Evolutionary conservation across 2,113 vertebrate species (phyloP), one percentile per base, ranked within the genome.

Genomic region (Esox niger): DNA sequence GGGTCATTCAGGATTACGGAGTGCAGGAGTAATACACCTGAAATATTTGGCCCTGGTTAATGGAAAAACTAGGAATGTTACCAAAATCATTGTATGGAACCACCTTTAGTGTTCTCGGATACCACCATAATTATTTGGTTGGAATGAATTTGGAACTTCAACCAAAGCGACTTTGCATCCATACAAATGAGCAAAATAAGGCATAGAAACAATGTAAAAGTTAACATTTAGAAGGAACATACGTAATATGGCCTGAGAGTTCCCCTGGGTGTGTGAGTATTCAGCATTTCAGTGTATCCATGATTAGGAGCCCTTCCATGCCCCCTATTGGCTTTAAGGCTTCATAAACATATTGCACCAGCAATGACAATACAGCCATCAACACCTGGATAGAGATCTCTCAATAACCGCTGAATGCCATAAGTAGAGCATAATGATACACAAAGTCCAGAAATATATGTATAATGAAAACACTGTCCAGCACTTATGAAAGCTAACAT

Each of bases 81-180:
- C 31, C 3, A 59, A 30, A 49, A 52, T 15, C 20, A 49, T 21
- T 0, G 31, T 58, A n/a, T 2, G 17, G 56, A 59, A 59, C 11
- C n/a, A 31, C 31, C 6, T 30, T 54, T 13, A 5, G 29, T 30
- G 27, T 17, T 59, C 29, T 59, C 57, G 27, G 31, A 59, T 31
- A 29, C 57, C 30, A 59, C 57, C 57, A 20, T 29, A 30, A 59
- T 59, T 59, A 4, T 59, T 59, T 56, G 64, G 49, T 31, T 35
- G 30, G 17, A 6, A 35, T 55, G n/a, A 33, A 26, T 33, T 54
- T 56, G 31, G 32, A 66, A 66, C n/a, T 17, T 56, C 4, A 21
- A 11, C 43, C 30, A 47, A 7, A 20, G 6, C 49, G 32, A 30
- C 20, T 23, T n/a, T n/a, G 9, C 1, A 2, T 49, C 9, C 10